These are phyloP conservation scores for Catalaphyllia jardinei DNA, from an alignment of 64 coral and sea anemone genomes.

Conservation along the genomic window DNA sequence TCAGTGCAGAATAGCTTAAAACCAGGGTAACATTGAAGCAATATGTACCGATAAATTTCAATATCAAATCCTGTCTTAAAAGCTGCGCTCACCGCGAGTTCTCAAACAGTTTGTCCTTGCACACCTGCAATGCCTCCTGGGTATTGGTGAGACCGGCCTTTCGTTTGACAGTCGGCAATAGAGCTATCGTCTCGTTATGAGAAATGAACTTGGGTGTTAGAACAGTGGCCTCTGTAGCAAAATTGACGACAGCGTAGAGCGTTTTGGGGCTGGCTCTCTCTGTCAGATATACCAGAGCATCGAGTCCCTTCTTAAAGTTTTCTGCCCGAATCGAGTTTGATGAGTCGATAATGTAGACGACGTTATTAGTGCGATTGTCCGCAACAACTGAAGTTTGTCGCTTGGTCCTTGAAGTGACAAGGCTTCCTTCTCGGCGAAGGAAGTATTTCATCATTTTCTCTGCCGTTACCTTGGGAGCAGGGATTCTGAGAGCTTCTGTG, in stretches of 20 bases:
- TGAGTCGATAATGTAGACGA: slow-evolving; percentile 63
- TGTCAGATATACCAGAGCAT: background rate
- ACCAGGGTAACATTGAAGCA: too few relatives aligned
- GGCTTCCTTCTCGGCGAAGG: slow-evolving; percentile 31
- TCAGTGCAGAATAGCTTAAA: background rate
- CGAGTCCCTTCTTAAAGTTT: slow-evolving; percentile 46
- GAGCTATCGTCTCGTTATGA: slow-evolving; percentile 26
- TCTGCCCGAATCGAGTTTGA: slow-evolving; percentile 54
- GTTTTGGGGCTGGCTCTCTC: slow-evolving; percentile 43
- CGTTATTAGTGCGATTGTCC: slow-evolving; percentile 38
- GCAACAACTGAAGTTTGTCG: slow-evolving; percentile 2
- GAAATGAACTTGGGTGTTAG: slow-evolving; percentile 39
- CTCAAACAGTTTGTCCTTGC: slow-evolving; percentile 41
- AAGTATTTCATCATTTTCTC: slow-evolving; percentile 77
- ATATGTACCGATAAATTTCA: too few relatives aligned
- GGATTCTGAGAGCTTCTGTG: slow-evolving; percentile 54
- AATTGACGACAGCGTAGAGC: slow-evolving; percentile 51
- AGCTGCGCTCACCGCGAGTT: background rate
- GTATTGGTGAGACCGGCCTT: slow-evolving; percentile 73
- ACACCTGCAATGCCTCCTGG: slow-evolving; percentile 72
- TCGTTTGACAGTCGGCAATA: slow-evolving; percentile 31
- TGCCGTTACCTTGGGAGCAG: slow-evolving; percentile 30
- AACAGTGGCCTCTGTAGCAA: slow-evolving; percentile 48
- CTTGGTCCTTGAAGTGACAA: background rate
- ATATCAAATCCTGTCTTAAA: too few relatives aligned